Evolutionary conservation across 2,797 vertebrate genomes (phyloP).

Genomic region (Erpetoichthys calabaricus): DNA sequence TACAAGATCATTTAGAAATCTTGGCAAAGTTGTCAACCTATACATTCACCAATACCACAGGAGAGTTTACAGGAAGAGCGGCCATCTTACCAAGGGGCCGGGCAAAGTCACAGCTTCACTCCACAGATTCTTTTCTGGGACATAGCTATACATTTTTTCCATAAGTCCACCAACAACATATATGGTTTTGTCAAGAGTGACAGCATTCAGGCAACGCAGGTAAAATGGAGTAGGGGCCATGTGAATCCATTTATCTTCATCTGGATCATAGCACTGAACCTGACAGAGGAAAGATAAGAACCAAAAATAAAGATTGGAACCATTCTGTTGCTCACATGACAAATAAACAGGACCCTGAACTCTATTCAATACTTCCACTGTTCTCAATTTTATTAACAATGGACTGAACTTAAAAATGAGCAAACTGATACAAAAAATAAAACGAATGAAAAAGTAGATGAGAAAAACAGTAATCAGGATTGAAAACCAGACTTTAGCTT

Average conservation of each 20-base stretch:
- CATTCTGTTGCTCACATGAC: neutral
- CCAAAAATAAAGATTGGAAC: neutral
- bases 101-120: constrained; percentile 39
- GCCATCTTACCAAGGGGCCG: constrained; percentile 44
- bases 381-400: neutral
- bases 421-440: no score
- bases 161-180: constrained; percentile 58
- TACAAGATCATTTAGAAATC: no score
- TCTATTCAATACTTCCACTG: neutral
- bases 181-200: constrained; percentile 43
- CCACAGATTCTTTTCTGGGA: constrained; percentile 43
- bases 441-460: no score
- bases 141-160: constrained; percentile 47
- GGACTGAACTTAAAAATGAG: no score
- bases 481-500: no score
- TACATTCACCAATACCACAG: no score
- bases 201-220: constrained; percentile 47
- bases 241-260: constrained; percentile 38
- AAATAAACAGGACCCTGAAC: no score
- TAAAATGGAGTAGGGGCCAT: constrained; percentile 44
- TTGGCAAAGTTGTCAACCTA: no score
- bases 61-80: neutral
- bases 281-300: constrained; percentile 16
- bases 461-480: no score
- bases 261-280: constrained; percentile 59